Evolutionary conservation across 2,113 vertebrate species (phyloP).

Genomic region (Desmodus rotundus): DNA sequence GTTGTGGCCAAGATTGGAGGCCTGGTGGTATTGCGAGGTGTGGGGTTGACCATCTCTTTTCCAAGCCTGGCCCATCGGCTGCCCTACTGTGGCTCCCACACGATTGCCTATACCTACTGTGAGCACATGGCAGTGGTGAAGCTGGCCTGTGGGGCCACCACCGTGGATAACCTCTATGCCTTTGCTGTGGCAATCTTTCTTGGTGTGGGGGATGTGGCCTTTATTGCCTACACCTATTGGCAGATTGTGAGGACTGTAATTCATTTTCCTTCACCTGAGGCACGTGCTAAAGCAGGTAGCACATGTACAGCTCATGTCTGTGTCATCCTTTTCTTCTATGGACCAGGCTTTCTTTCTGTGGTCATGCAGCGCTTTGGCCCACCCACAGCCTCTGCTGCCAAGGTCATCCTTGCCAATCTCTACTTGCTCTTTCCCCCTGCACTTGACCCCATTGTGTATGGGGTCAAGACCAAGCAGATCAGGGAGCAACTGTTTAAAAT

Average conservation of each 20-base stretch:
- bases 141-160: conserved; percentile 51
- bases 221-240: conserved; percentile 59
- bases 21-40: conserved; percentile 21
- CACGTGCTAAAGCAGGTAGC: conserved; percentile 48
- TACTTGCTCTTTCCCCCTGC: conserved; percentile 29
- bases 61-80: conserved; percentile 39
- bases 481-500: background rate
- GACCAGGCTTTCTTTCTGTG: conserved; percentile 64
- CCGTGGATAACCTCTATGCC: conserved; percentile 54
- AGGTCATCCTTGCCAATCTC: conserved; percentile 51
- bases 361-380: conserved; percentile 52
- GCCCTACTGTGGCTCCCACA: conserved; percentile 56
- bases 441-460: conserved; percentile 49
- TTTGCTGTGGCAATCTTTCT: conserved; percentile 56
- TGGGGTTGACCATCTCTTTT: conserved; percentile 55
- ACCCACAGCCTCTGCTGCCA: conserved; percentile 43
- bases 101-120: conserved; percentile 54
- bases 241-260: conserved; percentile 43
- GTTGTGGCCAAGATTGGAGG: conserved; percentile 52
- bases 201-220: conserved; percentile 53
- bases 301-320: conserved; percentile 50
- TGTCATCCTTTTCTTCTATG: conserved; percentile 63
- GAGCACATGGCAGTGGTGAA: conserved; percentile 65
- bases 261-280: conserved; percentile 39
- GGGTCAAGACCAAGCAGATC: conserved; percentile 47